A percentile compares a stretch with the other conserved stretches of the same genome.
Evolutionary conservation across 2,797 vertebrate species (phyloP).

Genomic region (Urophycis tenuis): DNA sequence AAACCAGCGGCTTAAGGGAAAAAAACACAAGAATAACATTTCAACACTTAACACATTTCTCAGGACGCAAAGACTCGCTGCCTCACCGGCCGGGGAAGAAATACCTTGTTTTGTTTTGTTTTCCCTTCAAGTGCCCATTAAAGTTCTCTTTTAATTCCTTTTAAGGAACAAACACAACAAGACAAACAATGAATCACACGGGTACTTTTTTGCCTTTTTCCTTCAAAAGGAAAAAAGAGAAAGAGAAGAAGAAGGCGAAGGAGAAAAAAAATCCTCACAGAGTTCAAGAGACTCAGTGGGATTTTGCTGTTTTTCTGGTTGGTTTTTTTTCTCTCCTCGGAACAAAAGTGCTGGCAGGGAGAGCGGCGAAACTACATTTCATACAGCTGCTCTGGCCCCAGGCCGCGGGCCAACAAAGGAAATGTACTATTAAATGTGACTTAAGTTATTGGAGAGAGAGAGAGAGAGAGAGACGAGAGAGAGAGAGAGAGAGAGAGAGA

Average conservation of each 20-base stretch:
- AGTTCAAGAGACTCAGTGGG: conserved; percentile 70
- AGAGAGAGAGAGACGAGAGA: too few species aligned
- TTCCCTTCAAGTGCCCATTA: background rate
- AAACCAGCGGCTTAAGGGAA: conserved; percentile 50
- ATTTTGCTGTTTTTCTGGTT: conserved; percentile 63
- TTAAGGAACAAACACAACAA: conserved; percentile 63
- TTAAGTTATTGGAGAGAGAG: conserved; percentile 62
- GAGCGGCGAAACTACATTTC: conserved; percentile 69
- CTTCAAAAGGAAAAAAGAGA: background rate
- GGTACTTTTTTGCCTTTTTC: conserved; percentile 63
- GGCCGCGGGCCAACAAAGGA: conserved; percentile 71
- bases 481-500: too few species aligned
- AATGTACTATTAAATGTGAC: conserved; percentile 73
- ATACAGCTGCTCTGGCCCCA: conserved; percentile 72
- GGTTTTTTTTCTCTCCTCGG: conserved; percentile 65
- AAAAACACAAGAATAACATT: conserved; percentile 41
- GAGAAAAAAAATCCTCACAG: conserved; percentile 61
- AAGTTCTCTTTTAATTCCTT: conserved; percentile 45
- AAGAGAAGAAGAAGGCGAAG: conserved; percentile 36
- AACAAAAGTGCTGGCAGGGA: conserved; percentile 70
- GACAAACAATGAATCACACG: conserved; percentile 70
- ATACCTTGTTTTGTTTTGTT: background rate
- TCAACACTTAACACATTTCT: conserved; percentile 49
- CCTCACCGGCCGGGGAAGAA: conserved; percentile 8
- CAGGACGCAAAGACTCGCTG: conserved; percentile 34